Base-by-base conservation (phyloP, 2,113 vertebrate species). In the Perca fluviatilis region DNA sequence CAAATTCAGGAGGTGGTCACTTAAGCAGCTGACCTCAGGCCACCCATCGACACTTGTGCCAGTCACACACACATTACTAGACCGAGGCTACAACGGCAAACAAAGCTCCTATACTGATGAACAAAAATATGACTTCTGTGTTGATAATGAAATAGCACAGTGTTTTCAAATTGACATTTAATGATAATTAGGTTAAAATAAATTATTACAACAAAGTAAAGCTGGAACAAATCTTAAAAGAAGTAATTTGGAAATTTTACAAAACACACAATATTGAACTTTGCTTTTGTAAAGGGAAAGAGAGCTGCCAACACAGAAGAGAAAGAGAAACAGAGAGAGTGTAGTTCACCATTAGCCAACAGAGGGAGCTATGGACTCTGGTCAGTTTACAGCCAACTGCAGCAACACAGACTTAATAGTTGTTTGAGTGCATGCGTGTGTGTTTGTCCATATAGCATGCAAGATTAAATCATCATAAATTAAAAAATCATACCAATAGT, bases 291-390 rank as follows among this genome's bases (percentile, higher is more conserved):
- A 6, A 70, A 54, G 6, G 16, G 1, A 71, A 46, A 75, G 25
- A 33, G 33, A 77, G 47, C 21, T 43, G 66, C 43, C 23, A 64
- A 33, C 6, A 10, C 72, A 54, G 21, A 18, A 67, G 72, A 83
- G 56, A 68, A 6, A n/a, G 11, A 73, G 65, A 68, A 53, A 30
- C 11, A 69, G 30, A 73, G 71, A 74, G 72, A 74, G 19, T 91
- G 88, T 62, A 88, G 61, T 89, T 92, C 84, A 74, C 50, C 56
- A 51, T 19, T 63, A 47, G 75, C 91, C 91, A 93, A 93, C 92
- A 94, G 93, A 94, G 92, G 93, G 93, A 79, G 92, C 93, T 94
- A 62, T 92, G 89, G 88, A 69, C 90, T 89, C 93, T 90, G 90
- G 88, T 90, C 93, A 89, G 58, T 79, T 81, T 70, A 19, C 19